These are phyloP conservation scores for Fopius arisanus DNA, from an alignment of 1,140 invertebrate genomes.

Conservation along the genomic window DNA sequence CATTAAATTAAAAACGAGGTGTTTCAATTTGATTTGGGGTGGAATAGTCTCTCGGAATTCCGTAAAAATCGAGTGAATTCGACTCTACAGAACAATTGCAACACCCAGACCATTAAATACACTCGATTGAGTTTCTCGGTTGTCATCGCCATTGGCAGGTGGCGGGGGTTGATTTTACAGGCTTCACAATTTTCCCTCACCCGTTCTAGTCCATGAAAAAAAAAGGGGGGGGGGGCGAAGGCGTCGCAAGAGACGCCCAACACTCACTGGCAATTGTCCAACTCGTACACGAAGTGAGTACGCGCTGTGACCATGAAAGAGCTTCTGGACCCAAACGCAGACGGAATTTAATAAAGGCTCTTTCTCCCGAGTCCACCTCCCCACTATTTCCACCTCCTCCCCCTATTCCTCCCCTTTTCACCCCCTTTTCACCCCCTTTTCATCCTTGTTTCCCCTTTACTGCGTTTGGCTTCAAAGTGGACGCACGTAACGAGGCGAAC, in stretches of 20 bases:
- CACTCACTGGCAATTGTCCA: conserved; percentile 33
- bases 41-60: no score
- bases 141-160: background rate
- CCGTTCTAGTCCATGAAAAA: background rate
- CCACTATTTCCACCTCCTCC: background rate
- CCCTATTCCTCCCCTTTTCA: background rate
- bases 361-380: background rate
- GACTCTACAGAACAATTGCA: no score
- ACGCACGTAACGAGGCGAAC: conserved; percentile 12
- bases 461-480: conserved; percentile 22
- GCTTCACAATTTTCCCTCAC: background rate
- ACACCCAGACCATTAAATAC: background rate
- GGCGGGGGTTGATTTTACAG: background rate
- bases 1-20: no score
- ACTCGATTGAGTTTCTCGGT: background rate
- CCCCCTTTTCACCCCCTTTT: background rate
- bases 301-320: conserved; percentile 10
- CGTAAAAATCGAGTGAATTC: no score
- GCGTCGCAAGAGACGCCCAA: background rate
- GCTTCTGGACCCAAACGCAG: conserved; percentile 17
- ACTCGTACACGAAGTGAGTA: conserved; percentile 32
- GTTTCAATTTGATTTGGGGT: no score
- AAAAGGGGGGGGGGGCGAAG: background rate
- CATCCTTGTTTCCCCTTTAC: background rate
- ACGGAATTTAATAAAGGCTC: conserved; percentile 38